These are phyloP conservation scores for Gymnobelideus leadbeateri DNA, from an alignment of 2,113 vertebrate species.

Conservation along the genomic window DNA sequence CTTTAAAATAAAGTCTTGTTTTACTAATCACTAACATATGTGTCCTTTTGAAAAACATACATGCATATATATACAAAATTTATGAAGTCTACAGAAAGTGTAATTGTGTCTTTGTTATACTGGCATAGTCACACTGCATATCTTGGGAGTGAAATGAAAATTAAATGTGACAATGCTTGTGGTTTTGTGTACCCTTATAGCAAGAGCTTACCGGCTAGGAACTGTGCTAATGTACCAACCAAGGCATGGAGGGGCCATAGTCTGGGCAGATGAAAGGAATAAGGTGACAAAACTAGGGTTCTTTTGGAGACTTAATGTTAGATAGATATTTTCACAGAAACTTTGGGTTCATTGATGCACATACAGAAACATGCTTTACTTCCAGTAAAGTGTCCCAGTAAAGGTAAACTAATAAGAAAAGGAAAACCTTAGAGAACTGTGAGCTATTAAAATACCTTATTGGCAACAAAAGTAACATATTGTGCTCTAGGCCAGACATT, in stretches of 20 bases:
- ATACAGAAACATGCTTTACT: neutral
- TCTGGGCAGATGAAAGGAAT: neutral
- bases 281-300: neutral
- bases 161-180: neutral
- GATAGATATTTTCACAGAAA: neutral
- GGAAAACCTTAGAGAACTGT: neutral
- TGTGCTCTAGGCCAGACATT: slow-evolving; percentile 1
- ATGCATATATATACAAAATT: neutral
- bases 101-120: neutral
- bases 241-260: neutral
- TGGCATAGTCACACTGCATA: neutral
- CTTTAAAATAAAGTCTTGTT: neutral
- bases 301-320: neutral
- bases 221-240: neutral
- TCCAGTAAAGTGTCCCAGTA: neutral
- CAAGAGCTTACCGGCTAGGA: neutral
- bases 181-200: neutral
- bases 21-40: neutral
- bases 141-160: neutral
- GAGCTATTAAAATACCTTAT: neutral
- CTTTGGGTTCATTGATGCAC: neutral
- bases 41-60: neutral
- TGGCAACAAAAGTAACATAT: neutral
- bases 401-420: neutral
- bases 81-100: neutral